Percentiles rank a stretch among this genome's conserved stretches.
phyloP scores from a whole-genome alignment of 2,888 invertebrate genomes.

The Apamea anceps region DNA sequence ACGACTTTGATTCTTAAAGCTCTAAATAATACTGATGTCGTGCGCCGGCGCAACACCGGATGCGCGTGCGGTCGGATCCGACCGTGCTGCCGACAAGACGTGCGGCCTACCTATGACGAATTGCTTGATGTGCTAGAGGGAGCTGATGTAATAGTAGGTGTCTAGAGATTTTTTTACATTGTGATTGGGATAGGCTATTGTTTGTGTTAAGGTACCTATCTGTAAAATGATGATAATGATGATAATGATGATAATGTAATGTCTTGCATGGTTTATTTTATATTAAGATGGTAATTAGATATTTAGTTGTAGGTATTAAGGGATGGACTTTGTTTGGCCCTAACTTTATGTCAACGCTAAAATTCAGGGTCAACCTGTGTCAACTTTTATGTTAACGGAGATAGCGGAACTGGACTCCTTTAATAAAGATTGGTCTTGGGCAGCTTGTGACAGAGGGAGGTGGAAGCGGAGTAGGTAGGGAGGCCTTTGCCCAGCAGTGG shows the following conservation, averaged over 20 bases:
- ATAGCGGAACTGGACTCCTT: no score
- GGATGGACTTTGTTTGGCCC: background rate
- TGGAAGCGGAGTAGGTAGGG: no score
- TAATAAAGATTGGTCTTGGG: no score
- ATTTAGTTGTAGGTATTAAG: background rate
- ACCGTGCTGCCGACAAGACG: constrained; percentile 67
- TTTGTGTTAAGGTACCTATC: background rate
- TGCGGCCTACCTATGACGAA: constrained; percentile 74
- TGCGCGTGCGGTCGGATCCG: constrained; percentile 76
- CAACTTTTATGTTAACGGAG: no score
- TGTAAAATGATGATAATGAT: no score
- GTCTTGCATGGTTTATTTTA: background rate
- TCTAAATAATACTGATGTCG: constrained; percentile 68
- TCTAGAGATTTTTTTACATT: constrained; percentile 30
- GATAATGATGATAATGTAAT: no score
- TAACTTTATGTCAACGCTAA: background rate
- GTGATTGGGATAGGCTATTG: constrained; percentile 26
- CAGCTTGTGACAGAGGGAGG: no score
- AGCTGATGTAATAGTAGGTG: background rate
- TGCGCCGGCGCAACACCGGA: constrained; percentile 63
- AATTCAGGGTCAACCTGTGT: no score
- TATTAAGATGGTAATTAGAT: background rate
- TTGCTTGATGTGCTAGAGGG: constrained; percentile 1
- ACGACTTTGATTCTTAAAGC: constrained; percentile 64
- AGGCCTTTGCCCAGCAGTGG: no score